Conservation (phyloP, 2,888 invertebrate genomes). For the Rugalucina vietnamica region DNA sequence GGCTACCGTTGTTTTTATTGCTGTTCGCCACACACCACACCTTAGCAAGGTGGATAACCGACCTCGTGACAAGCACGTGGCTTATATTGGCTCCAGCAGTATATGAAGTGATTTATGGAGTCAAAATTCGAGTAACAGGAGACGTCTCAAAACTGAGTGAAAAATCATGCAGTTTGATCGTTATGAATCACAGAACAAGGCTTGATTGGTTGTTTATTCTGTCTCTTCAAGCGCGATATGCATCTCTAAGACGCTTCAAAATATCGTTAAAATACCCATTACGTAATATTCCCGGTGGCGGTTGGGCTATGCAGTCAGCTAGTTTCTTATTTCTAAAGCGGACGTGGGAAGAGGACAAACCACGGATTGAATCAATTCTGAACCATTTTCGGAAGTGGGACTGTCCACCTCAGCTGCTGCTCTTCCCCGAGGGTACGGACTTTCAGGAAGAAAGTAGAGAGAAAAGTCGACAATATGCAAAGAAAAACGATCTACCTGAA, state of each 20-base stretch:
- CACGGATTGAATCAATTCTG: conserved; percentile 38
- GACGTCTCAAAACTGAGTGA: conserved; percentile 88
- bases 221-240: conserved; percentile 89
- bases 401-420: conserved; percentile 86
- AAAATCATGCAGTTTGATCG: conserved; percentile 89
- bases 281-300: conserved; percentile 49
- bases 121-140: conserved; percentile 90
- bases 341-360: conserved; percentile 47
- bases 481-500: conserved; percentile 86
- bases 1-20: conserved; percentile 44
- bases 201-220: conserved; percentile 96
- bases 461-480: conserved; percentile 90
- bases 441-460: conserved; percentile 88
- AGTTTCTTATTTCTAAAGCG: conserved; percentile 52
- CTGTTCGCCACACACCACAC: conserved; percentile 34
- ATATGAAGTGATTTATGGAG: conserved; percentile 89
- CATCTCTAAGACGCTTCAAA: conserved; percentile 70
- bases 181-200: conserved; percentile 94
- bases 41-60: conserved; percentile 43
- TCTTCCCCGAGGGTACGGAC: conserved; percentile 95
- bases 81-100: conserved; percentile 86
- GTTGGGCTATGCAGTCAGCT: conserved; percentile 62
- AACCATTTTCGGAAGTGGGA: conserved; percentile 32
- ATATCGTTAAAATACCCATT: conserved; percentile 53
- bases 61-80: conserved; percentile 53